These are phyloP conservation scores for Tupaia chinensis DNA, from an alignment of 2,113 vertebrate genomes.

Conservation along the genomic window DNA sequence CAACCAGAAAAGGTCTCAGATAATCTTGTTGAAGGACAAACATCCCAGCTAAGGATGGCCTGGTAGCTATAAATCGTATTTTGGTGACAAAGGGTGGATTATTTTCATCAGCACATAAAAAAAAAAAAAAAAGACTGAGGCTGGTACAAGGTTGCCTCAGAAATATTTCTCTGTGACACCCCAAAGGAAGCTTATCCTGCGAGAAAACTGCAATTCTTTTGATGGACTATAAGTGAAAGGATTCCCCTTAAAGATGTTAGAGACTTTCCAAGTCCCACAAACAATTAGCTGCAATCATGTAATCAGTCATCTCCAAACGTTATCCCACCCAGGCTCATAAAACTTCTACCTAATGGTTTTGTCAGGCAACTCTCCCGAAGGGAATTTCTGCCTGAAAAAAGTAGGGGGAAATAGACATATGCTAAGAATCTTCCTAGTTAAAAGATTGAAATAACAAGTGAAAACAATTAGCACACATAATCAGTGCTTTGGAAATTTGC, in stretches of 20 bases:
- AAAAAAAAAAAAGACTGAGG: slow-evolving; percentile 57
- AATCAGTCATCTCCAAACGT: slow-evolving; percentile 83
- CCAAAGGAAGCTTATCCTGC: slow-evolving; percentile 59
- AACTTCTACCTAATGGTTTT: slow-evolving; percentile 82
- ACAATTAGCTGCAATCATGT: slow-evolving; percentile 78
- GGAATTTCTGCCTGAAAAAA: slow-evolving; percentile 77
- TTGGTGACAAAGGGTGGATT: slow-evolving; percentile 51
- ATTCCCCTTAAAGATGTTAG: slow-evolving; percentile 78
- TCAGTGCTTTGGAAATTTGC: slow-evolving; percentile 70
- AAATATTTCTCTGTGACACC: slow-evolving; percentile 71
- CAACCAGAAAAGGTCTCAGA: slow-evolving; percentile 1
- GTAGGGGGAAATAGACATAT: slow-evolving; percentile 49
- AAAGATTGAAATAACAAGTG: slow-evolving; percentile 75
- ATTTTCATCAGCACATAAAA: slow-evolving; percentile 71
- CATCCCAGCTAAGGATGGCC: not conserved
- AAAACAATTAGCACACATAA: slow-evolving; percentile 83
- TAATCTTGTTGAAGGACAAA: slow-evolving; percentile 52
- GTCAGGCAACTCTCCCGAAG: slow-evolving; percentile 75
- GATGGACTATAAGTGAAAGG: slow-evolving; percentile 58
- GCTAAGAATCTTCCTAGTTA: slow-evolving; percentile 77
- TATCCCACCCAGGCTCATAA: slow-evolving; percentile 77
- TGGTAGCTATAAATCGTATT: slow-evolving; percentile 62
- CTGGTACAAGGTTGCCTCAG: slow-evolving; percentile 43
- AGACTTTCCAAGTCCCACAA: slow-evolving; percentile 74
- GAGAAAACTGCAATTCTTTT: slow-evolving; percentile 44